Evolutionary conservation across 2,113 vertebrate genomes (phyloP).

Genomic region (Phainopepla nitens): DNA sequence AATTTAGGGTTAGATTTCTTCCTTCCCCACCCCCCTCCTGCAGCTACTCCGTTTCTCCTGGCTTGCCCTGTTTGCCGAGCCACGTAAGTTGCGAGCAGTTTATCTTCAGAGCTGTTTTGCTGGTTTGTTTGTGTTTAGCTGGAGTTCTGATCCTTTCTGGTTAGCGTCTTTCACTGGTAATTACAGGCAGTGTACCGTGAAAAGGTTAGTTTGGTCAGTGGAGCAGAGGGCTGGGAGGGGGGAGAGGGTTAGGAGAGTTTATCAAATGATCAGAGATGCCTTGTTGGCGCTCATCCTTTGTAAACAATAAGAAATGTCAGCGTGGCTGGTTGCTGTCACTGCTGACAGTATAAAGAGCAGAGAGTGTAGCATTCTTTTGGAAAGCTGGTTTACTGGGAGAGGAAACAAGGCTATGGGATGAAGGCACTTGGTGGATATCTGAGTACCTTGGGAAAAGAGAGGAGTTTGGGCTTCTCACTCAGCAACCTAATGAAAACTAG

Average conservation of each 20-base stretch:
- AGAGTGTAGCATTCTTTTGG: constrained; percentile 73
- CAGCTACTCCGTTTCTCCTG: constrained; percentile 18
- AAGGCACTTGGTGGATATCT: constrained; percentile 71
- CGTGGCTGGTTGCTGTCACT: constrained; percentile 73
- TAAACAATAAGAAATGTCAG: constrained; percentile 78
- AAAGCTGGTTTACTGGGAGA: constrained; percentile 69
- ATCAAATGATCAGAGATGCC: constrained; percentile 70
- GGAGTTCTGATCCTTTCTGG: constrained; percentile 69
- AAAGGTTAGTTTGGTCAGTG: constrained; percentile 68
- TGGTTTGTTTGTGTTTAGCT: constrained; percentile 72
- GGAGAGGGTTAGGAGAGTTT: constrained; percentile 63
- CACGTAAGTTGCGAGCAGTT: constrained; percentile 31
- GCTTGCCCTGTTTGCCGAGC: neutral
- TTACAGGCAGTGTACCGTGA: constrained; percentile 55
- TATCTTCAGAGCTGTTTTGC: constrained; percentile 70
- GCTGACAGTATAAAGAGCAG: constrained; percentile 74
- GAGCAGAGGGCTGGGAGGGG: constrained; percentile 46
- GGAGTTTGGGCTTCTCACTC: constrained; percentile 77
- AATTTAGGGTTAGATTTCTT: constrained; percentile 23
- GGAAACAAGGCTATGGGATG: constrained; percentile 63
- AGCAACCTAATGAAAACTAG: constrained; percentile 79
- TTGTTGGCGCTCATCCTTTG: constrained; percentile 73
- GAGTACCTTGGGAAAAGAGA: constrained; percentile 84
- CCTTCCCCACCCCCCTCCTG: neutral
- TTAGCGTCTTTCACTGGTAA: constrained; percentile 68